Percentiles rank a stretch among this genome's conserved stretches.
These are phyloP conservation scores for Dasyurus viverrinus DNA, from an alignment of 2,113 vertebrate genomes.

Conservation along the genomic window DNA sequence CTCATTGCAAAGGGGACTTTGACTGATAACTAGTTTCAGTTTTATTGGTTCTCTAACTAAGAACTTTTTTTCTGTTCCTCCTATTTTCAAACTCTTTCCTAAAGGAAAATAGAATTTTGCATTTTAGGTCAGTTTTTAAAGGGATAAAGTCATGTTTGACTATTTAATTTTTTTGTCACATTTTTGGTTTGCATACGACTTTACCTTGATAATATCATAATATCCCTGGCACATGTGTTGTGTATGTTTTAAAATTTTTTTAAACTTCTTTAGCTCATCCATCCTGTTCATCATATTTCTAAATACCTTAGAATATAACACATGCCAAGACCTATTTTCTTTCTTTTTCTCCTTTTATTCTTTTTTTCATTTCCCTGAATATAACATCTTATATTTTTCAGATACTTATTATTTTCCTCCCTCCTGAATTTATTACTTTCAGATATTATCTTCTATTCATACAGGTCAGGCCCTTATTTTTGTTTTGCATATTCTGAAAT, in stretches of 20 bases:
- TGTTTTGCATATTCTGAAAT: conserved; percentile 36
- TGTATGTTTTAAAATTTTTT: conserved; percentile 30
- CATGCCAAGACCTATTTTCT: not conserved
- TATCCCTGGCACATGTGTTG: not conserved
- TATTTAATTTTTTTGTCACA: conserved; percentile 55
- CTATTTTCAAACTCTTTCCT: conserved; percentile 31
- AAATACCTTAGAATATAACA: not conserved
- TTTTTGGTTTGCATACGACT: conserved; percentile 19
- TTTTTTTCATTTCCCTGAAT: not conserved
- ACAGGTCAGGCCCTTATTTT: conserved; percentile 20
- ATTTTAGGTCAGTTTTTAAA: not conserved
- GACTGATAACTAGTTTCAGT: conserved; percentile 47
- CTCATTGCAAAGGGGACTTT: conserved; percentile 32
- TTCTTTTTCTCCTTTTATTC: not conserved
- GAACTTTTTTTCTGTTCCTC: conserved; percentile 51
- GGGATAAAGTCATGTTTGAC: not conserved
- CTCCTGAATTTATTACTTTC: conserved; percentile 26
- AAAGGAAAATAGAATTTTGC: conserved; percentile 39
- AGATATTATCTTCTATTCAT: conserved; percentile 7
- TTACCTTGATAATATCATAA: conserved; percentile 16
- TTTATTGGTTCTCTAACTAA: not conserved
- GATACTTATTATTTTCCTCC: conserved; percentile 22
- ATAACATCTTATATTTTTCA: conserved; percentile 50
- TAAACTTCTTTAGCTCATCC: not conserved
- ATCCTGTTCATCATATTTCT: not conserved